A percentile compares a stretch with the other conserved stretches of the same genome.
Evolutionary conservation across 1,140 invertebrate genomes (phyloP).

Genomic region (Drosophila sp.): DNA sequence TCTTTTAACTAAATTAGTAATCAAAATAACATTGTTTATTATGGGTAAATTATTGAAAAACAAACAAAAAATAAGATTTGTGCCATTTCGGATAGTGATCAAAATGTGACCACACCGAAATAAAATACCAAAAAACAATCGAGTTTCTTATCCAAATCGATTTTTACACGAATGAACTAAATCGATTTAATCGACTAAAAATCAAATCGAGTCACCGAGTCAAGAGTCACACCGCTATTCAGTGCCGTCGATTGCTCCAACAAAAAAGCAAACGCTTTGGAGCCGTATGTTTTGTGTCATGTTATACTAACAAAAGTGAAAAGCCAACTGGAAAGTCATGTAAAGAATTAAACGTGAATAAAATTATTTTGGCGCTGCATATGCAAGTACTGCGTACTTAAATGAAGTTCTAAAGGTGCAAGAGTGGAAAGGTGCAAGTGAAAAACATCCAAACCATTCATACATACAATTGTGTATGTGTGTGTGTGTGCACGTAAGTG

Average conservation of each 20-base stretch:
- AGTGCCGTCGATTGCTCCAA: slow-evolving; percentile 55
- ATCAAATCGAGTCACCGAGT: too few relatives aligned
- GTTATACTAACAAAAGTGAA: slow-evolving; percentile 70
- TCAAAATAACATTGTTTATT: too few relatives aligned
- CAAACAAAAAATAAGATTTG: too few relatives aligned
- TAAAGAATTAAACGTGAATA: slow-evolving; percentile 31
- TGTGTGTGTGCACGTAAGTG: slow-evolving; percentile 35
- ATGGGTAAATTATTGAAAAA: too few relatives aligned
- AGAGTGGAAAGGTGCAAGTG: slow-evolving; percentile 40
- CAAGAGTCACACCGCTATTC: too few relatives aligned
- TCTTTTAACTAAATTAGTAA: too few relatives aligned
- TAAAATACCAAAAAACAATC: too few relatives aligned
- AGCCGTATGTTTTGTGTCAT: slow-evolving; percentile 62
- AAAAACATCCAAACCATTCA: slow-evolving; percentile 43
- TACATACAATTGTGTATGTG: slow-evolving; percentile 23
- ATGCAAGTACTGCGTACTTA: slow-evolving; percentile 4
- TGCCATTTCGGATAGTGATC: too few relatives aligned
- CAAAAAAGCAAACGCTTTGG: slow-evolving; percentile 43
- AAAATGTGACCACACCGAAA: too few relatives aligned
- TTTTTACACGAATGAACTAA: too few relatives aligned
- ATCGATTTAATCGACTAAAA: too few relatives aligned
- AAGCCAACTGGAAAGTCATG: slow-evolving; percentile 44
- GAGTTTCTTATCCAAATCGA: too few relatives aligned
- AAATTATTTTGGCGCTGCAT: slow-evolving; percentile 22
- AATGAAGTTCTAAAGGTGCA: slow-evolving; percentile 6